Evolutionary conservation across 2,888 invertebrate species (phyloP).

Genomic region (Aphidius colemani): DNA sequence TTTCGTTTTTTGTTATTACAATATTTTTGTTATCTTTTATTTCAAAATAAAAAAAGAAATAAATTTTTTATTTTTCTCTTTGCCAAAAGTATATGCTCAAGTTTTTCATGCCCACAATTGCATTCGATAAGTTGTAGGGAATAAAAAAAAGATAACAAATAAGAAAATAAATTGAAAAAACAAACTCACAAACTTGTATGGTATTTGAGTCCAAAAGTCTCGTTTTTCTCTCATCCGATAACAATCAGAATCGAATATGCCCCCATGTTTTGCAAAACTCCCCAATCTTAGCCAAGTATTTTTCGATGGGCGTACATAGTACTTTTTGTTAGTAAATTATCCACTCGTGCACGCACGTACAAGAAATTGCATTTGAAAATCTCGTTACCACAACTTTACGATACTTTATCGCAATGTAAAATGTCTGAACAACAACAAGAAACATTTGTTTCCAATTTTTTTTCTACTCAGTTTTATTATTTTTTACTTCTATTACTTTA

Average conservation of each 20-base stretch:
- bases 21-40: too few species aligned
- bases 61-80: too few species aligned
- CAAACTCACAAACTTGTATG: too few species aligned
- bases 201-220: neutral
- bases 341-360: constrained; percentile 25
- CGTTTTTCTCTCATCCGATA: constrained; percentile 21
- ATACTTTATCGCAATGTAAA: constrained; percentile 14
- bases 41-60: too few species aligned
- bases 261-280: constrained; percentile 12
- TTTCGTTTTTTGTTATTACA: too few species aligned
- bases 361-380: constrained; percentile 17
- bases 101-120: too few species aligned
- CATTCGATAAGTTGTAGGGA: too few species aligned
- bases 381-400: neutral
- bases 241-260: constrained; percentile 28
- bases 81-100: too few species aligned
- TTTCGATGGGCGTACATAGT: constrained; percentile 8
- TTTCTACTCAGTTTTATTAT: neutral
- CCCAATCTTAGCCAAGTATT: constrained; percentile 20
- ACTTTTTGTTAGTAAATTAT: constrained; percentile 14
- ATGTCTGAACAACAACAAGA: constrained; percentile 29
- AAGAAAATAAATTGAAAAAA: too few species aligned
- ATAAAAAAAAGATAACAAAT: too few species aligned
- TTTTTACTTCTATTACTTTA: constrained; percentile 6
- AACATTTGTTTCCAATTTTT: constrained; percentile 18